phyloP scores from a whole-genome alignment of 2,113 vertebrate species.

The Haemorhous mexicanus region DNA sequence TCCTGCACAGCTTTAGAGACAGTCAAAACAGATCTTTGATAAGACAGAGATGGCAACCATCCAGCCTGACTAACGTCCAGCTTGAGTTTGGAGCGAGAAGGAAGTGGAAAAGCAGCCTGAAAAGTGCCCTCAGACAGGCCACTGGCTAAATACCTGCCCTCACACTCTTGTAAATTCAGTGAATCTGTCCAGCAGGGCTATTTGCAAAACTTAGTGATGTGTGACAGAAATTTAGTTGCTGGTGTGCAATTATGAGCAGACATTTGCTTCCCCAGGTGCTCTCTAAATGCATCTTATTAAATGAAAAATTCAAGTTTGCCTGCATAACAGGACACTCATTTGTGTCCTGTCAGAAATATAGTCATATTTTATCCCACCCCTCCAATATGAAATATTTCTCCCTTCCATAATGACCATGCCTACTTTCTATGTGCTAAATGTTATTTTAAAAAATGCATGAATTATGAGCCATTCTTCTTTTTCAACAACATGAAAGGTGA shows the following conservation, averaged over 20 bases:
- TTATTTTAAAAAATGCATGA: not conserved
- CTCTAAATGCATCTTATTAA: not conserved
- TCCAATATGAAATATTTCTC: not conserved
- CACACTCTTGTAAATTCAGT: not conserved
- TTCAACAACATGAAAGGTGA: not conserved
- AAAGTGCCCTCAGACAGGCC: not conserved
- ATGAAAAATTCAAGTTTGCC: not conserved
- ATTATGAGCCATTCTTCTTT: not conserved
- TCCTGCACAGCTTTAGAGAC: slow-evolving; percentile 9
- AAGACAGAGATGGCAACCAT: slow-evolving; percentile 3
- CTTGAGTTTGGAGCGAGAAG: not conserved
- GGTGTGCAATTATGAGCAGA: not conserved
- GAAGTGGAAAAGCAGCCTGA: not conserved
- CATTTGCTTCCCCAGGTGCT: not conserved
- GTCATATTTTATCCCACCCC: not conserved
- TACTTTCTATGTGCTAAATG: not conserved
- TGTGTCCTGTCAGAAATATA: not conserved
- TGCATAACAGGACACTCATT: not conserved
- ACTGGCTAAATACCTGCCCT: not conserved
- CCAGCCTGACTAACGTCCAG: not conserved
- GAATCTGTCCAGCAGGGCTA: not conserved
- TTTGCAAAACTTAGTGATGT: not conserved
- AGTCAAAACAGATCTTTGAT: slow-evolving; percentile 36
- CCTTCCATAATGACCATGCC: not conserved
- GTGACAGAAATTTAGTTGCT: not conserved